Evolutionary conservation across 2,888 invertebrate species (phyloP), one percentile per base, ranked within the genome.

Genomic region (Thymelicus acteon): DNA sequence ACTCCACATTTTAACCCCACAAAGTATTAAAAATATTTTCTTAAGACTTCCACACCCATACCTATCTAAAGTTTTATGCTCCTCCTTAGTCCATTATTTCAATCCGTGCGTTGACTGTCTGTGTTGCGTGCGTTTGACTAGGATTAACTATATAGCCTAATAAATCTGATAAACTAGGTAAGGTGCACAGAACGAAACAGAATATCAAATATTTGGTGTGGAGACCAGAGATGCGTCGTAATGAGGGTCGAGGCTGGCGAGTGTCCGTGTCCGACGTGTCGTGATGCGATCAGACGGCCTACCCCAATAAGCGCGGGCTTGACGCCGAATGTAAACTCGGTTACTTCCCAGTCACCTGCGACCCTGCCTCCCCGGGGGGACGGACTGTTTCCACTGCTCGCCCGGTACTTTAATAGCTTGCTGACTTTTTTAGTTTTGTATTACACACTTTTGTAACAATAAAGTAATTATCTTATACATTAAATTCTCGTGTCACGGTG

Each of bases 281-380:
- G 49, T 54, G 64, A 65, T 64, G 64, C 52, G 60, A 70, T 65
- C 64, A 65, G 70, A 74, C 75, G 83, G 82, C 89, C 89, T 89
- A 89, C 89, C 91, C 89, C 89, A 91, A 91, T 88, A 85, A 85
- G 85, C 82, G 80, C 79, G 81, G 81, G 79, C 85, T 88, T 87
- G 87, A 81, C 83, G 81, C 79, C 81, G 75, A 84, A 78, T 82
- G 83, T 85, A 85, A 88, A 87, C 87, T 88, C 80, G 85, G 84
- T 87, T 85, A 86, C 84, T 84, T 86, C 85, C 85, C 87, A 85
- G 86, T 86, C 85, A 87, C 85, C 87, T 85, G 86, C 69, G 63
- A 47, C 40, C 31, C 31, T 31, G 61, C 68, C 68, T 62, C 62
- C 68, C 54, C 12, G 24, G 61, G 68, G 61, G 54, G 68, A 52